Evolutionary conservation across 2,888 invertebrate genomes (phyloP).

Genomic region (Molanna angustata): DNA sequence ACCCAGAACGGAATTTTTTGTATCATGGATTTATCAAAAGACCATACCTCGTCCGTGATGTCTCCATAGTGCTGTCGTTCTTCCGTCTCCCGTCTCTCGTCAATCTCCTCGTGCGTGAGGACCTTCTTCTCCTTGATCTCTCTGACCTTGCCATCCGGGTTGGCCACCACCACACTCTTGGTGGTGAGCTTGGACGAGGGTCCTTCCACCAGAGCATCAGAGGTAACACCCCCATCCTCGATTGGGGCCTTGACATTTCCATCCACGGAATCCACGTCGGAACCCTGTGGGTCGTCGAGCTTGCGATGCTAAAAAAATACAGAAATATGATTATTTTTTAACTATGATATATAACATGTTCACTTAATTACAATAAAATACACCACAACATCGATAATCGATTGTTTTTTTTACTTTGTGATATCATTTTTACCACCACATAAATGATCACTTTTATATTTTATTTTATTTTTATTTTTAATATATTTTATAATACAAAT

Average conservation of each 20-base stretch:
- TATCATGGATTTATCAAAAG: neutral
- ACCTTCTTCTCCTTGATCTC: constrained; percentile 79
- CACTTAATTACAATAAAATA: too few relatives aligned
- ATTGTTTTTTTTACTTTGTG: too few relatives aligned
- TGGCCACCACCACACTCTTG: constrained; percentile 58
- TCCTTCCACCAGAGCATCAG: constrained; percentile 38
- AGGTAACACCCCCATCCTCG: constrained; percentile 40
- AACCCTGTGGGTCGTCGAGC: constrained; percentile 45
- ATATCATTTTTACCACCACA: too few relatives aligned
- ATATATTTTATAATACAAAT: too few relatives aligned
- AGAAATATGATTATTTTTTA: too few relatives aligned
- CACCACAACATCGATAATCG: too few relatives aligned
- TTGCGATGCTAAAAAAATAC: constrained; percentile 47
- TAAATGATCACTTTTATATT: too few relatives aligned
- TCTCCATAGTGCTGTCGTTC: constrained; percentile 81
- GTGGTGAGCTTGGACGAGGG: constrained; percentile 41
- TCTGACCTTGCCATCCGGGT: constrained; percentile 72
- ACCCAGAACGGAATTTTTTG: neutral
- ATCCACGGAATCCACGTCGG: constrained; percentile 36
- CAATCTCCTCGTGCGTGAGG: constrained; percentile 77
- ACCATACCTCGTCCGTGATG: constrained; percentile 79
- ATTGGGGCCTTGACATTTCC: constrained; percentile 31
- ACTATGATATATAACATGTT: too few relatives aligned
- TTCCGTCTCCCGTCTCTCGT: constrained; percentile 79
- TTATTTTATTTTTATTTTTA: too few relatives aligned